These are phyloP conservation scores for Drosophila ezoana DNA, from an alignment of 2,888 invertebrate genomes.

Conservation along the genomic window DNA sequence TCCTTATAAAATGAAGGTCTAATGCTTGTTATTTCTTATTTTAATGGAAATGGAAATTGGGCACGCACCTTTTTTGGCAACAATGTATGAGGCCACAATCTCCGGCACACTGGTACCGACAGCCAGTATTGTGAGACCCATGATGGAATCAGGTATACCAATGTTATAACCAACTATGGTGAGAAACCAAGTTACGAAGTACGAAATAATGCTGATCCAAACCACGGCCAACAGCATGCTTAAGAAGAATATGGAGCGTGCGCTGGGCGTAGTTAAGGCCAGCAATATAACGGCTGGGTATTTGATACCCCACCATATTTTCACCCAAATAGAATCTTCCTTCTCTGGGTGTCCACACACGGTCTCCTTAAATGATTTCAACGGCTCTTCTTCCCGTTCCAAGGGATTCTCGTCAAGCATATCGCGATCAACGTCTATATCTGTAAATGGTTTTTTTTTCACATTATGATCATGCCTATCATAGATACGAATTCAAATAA, in stretches of 20 bases:
- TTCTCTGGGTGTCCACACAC: slow-evolving; percentile 29
- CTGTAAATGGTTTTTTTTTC: slow-evolving; percentile 18
- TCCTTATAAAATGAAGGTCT: too few relatives aligned
- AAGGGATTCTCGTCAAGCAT: slow-evolving; percentile 88
- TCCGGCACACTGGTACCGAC: slow-evolving; percentile 97
- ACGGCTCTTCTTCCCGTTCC: slow-evolving; percentile 91
- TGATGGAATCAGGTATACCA: slow-evolving; percentile 94
- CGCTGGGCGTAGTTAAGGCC: slow-evolving; percentile 89
- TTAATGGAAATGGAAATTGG: not conserved
- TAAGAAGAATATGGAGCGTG: slow-evolving; percentile 87
- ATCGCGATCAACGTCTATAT: not conserved
- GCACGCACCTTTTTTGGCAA: slow-evolving; percentile 92
- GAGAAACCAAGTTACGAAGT: slow-evolving; percentile 97
- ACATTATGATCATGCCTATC: not conserved
- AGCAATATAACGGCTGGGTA: slow-evolving; percentile 52
- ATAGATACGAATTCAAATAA: not conserved
- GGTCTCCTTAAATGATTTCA: slow-evolving; percentile 88
- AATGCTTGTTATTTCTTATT: too few relatives aligned
- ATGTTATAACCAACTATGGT: slow-evolving; percentile 91
- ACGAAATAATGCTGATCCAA: slow-evolving; percentile 95
- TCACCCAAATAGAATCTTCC: not conserved
- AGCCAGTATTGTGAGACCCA: slow-evolving; percentile 96
- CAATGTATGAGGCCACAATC: slow-evolving; percentile 95
- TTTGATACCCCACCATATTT: slow-evolving; percentile 49
- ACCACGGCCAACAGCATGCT: slow-evolving; percentile 95